Evolutionary conservation across 30 jellyfish, hydroid and myxozoan genomes (phyloP), one percentile per base, ranked within the genome.

Genomic region (Cassiopea andromeda): DNA sequence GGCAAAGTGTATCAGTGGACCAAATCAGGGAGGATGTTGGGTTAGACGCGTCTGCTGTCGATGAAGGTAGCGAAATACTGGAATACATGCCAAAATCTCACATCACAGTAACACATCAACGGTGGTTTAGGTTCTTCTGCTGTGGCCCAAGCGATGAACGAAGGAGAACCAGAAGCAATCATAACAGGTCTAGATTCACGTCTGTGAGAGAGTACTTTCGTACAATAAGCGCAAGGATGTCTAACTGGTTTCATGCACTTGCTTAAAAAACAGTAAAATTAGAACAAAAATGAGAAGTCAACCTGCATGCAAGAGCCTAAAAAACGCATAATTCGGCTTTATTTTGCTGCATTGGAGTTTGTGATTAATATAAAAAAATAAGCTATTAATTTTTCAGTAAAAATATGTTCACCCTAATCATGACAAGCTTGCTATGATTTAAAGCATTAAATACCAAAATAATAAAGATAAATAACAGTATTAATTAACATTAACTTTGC

Each of bases 61-160:
- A 71, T 2, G 92, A 84, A 43, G 81, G 46, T 10, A 69, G 38
- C 66, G 77, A 1, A n/a, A 0, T 60, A 44, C 64, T 84, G 48
- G 64, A 69, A 19, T 84, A 84, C 45, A 27, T 69, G 48, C 92
- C 85, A 3, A 70, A 54, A 43, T 84, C 92, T 48, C 83, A 69
- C 68, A 19, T 84, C 49, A 66, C 44, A 54, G 27, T 75, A 6
- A 1, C 75, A 9, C 46, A 58, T 16, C 59, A 81, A 6, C 19
- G 83, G 17, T 69, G 78, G 82, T 43, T 75, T 14, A 60, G 69
- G 13, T 48, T 15, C 48, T 74, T 70, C 43, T 84, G 85, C 72
- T 84, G 92, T 68, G 75, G 78, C 19, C 46, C 1, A 38, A 48
- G 5, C n/a, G 86, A 12, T 48, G 17, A 74, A 16, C 10, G 75